Percentiles rank a stretch among this genome's conserved stretches.
Conservation (phyloP, 2,113 vertebrate genomes). For the Mus pahari region DNA sequence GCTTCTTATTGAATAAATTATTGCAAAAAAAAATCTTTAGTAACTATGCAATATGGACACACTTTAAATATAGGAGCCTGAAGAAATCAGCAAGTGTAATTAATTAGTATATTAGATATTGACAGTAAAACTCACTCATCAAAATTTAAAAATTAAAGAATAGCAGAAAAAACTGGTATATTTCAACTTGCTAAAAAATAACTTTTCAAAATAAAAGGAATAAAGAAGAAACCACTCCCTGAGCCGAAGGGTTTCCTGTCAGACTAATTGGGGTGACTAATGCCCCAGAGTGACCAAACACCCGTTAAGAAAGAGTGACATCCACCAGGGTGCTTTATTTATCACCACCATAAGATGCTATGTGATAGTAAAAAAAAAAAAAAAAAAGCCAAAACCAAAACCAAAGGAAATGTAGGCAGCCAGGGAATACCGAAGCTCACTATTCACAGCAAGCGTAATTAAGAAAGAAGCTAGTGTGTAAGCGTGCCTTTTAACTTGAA, state of each 20-base stretch:
- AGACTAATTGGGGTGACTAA: neutral
- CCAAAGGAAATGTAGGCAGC: neutral
- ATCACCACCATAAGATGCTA: neutral
- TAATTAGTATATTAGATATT: conserved; percentile 14
- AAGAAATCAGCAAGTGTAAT: neutral
- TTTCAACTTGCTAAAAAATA: neutral
- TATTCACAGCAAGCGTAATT: neutral
- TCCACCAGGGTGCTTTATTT: neutral
- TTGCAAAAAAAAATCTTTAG: neutral
- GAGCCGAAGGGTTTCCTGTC: neutral
- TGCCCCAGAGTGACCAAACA: neutral
- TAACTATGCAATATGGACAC: neutral
- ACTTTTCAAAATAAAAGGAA: neutral
- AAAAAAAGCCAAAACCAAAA: neutral
- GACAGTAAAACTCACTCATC: neutral
- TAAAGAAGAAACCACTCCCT: neutral
- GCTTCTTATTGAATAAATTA: neutral
- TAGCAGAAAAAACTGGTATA: neutral
- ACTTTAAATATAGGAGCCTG: conserved; percentile 3
- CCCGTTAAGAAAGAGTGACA: neutral
- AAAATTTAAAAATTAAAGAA: conserved; percentile 25
- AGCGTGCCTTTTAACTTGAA: neutral
- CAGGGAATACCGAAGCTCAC: neutral
- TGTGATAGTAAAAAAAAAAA: neutral
- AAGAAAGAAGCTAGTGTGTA: neutral